Percentiles rank a stretch among this genome's conserved stretches.
Conservation (phyloP, 2,113 vertebrate genomes). For the Dipodomys ordii region DNA sequence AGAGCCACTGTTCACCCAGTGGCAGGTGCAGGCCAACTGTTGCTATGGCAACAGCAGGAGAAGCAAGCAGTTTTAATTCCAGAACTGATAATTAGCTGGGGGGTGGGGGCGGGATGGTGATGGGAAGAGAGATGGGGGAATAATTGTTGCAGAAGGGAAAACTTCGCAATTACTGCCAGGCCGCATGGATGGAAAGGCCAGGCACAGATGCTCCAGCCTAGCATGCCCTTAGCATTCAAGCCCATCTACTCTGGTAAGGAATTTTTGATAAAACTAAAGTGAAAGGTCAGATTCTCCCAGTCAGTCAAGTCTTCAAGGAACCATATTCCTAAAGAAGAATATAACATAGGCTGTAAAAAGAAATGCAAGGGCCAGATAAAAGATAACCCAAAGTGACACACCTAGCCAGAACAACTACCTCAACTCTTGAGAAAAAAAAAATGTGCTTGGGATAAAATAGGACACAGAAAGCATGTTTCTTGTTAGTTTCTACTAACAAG, state of each 20-base stretch:
- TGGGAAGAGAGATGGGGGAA: not conserved
- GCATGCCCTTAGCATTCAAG: not conserved
- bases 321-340: slow-evolving; percentile 24
- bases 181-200: slow-evolving; percentile 70
- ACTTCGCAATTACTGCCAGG: slow-evolving; percentile 71
- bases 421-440: not conserved
- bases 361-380: slow-evolving; percentile 23
- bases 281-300: slow-evolving; percentile 3
- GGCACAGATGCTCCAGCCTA: slow-evolving; percentile 60
- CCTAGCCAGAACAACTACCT: not conserved
- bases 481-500: not conserved
- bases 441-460: not conserved
- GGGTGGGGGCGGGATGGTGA: slow-evolving; percentile 40
- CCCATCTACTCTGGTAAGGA: slow-evolving; percentile 47
- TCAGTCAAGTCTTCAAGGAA: slow-evolving; percentile 31
- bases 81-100: slow-evolving; percentile 83
- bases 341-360: not conserved
- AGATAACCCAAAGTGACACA: not conserved
- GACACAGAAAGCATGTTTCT: not conserved
- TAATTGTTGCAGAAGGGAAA: slow-evolving; percentile 79
- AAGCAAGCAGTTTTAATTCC: slow-evolving; percentile 80
- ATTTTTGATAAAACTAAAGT: slow-evolving; percentile 58
- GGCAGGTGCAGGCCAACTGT: slow-evolving; percentile 82
- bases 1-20: slow-evolving; percentile 79
- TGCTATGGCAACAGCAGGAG: slow-evolving; percentile 80